phyloP scores from a whole-genome alignment of 2,797 vertebrate species.

The Australoheros facetus region DNA sequence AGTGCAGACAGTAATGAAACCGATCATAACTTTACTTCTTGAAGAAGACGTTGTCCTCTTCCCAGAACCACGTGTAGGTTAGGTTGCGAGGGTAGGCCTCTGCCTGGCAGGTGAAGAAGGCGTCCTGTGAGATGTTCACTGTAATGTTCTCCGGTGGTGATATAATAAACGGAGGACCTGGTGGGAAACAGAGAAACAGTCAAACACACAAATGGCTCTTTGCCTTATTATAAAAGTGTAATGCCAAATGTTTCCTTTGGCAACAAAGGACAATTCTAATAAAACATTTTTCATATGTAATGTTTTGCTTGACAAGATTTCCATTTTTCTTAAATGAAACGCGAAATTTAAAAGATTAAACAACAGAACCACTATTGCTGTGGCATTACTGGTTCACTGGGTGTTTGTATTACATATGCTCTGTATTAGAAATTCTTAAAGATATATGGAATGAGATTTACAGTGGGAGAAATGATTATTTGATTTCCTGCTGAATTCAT shows the following conservation, averaged over 20 bases:
- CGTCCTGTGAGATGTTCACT: conserved; percentile 99
- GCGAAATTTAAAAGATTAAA: background rate
- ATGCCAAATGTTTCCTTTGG: background rate
- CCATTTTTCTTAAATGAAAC: background rate
- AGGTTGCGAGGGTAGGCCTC: conserved; percentile 98
- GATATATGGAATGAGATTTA: background rate
- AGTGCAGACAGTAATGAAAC: conserved; percentile 67
- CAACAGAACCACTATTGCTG: background rate
- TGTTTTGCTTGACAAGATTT: background rate
- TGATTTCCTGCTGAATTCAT: too few species aligned
- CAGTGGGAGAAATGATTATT: too few species aligned
- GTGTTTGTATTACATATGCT: background rate
- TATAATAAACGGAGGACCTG: conserved; percentile 96
- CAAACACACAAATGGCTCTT: background rate
- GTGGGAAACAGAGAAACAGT: conserved; percentile 17
- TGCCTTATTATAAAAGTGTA: background rate
- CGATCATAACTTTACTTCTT: conserved; percentile 93
- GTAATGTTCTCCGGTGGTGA: conserved; percentile 97
- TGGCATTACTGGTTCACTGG: accelerated
- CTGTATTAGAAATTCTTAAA: background rate
- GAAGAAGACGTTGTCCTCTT: conserved; percentile 98
- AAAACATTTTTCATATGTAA: background rate
- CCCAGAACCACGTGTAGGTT: conserved; percentile 99
- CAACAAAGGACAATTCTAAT: background rate
- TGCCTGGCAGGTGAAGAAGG: conserved; percentile 98